These are phyloP conservation scores for Xenentodon cancila DNA, from an alignment of 2,797 vertebrate species.

Conservation along the genomic window DNA sequence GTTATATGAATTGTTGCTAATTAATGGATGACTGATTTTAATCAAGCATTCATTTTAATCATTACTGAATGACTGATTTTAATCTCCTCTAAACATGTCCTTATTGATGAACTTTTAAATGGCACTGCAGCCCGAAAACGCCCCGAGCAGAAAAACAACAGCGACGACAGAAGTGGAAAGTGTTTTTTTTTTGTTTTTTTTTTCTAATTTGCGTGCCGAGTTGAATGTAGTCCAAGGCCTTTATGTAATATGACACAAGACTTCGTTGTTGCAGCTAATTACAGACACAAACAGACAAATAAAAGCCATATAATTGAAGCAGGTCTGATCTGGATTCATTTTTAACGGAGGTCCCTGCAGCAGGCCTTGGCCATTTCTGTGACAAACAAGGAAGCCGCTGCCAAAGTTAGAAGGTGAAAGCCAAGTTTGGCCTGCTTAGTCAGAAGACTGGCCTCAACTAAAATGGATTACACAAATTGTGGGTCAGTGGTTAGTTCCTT, in stretches of 20 bases:
- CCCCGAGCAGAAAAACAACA: constrained; percentile 13
- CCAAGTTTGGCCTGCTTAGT: not conserved
- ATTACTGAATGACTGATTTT: constrained; percentile 20
- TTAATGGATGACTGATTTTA: not conserved
- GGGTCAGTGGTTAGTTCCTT: constrained; percentile 27
- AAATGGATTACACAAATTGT: constrained; percentile 18
- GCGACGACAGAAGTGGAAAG: constrained; percentile 3
- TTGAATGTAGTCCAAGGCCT: constrained; percentile 28
- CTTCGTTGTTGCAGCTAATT: constrained; percentile 13
- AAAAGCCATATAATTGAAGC: constrained; percentile 1
- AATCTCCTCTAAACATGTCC: constrained; percentile 7
- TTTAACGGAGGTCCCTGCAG: too few relatives aligned
- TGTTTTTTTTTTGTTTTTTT: too few relatives aligned
- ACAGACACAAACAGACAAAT: constrained; percentile 24
- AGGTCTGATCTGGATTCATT: not conserved
- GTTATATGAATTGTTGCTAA: constrained; percentile 1
- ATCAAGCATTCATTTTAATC: too few relatives aligned
- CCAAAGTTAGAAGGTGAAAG: not conserved
- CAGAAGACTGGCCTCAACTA: not conserved
- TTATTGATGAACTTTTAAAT: constrained; percentile 35
- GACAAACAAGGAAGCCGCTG: not conserved
- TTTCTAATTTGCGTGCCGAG: constrained; percentile 15
- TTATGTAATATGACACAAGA: constrained; percentile 23
- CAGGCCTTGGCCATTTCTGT: too few relatives aligned
- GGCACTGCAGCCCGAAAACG: constrained; percentile 10